These are phyloP conservation scores for Coptotermes formosanus DNA, from an alignment of 1,140 invertebrate genomes.

Conservation along the genomic window DNA sequence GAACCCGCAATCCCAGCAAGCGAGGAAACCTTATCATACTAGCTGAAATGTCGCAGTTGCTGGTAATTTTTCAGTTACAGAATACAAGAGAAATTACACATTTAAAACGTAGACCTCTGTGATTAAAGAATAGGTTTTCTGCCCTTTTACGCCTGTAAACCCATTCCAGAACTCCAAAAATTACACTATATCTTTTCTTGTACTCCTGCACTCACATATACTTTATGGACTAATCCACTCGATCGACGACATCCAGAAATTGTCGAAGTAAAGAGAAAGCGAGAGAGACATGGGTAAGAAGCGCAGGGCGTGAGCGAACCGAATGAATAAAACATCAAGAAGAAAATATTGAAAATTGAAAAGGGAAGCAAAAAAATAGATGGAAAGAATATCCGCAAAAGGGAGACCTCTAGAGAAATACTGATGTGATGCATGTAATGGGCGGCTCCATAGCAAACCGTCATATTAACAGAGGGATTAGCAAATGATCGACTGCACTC, in stretches of 20 bases:
- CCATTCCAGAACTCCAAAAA: no score
- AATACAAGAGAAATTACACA: no score
- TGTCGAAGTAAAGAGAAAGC: constrained; percentile 19
- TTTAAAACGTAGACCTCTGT: no score
- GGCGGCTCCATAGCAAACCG: neutral
- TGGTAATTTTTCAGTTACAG: no score
- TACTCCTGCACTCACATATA: neutral
- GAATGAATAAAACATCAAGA: constrained; percentile 33
- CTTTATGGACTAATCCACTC: neutral
- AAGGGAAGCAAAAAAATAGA: constrained; percentile 19
- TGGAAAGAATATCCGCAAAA: neutral
- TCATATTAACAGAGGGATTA: neutral
- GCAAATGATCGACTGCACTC: neutral
- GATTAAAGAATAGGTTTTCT: no score
- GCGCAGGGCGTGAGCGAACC: constrained; percentile 27
- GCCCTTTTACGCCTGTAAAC: no score
- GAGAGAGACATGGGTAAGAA: neutral
- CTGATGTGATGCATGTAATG: neutral
- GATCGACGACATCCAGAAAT: constrained; percentile 6
- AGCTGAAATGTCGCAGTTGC: no score
- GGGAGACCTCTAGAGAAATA: neutral
- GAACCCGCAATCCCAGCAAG: no score
- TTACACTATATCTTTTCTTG: neutral
- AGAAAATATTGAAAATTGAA: constrained; percentile 33
- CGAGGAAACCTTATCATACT: no score